A percentile compares a stretch with the other conserved stretches of the same genome.
Conservation (phyloP, 2,888 invertebrate genomes). For the Tetramorium bicarinatum region DNA sequence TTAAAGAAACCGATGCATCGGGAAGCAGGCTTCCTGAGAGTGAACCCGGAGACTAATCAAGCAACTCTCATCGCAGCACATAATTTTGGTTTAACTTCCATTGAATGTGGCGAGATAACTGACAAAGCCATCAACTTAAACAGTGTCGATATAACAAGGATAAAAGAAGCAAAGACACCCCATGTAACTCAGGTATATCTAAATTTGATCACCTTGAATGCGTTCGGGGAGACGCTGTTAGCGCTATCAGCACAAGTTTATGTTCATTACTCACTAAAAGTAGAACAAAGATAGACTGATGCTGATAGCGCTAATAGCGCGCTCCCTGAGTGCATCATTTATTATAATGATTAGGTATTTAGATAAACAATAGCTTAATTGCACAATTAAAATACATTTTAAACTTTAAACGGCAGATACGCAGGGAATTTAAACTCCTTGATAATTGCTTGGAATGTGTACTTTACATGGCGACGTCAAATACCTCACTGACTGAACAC, state of each 20-base stretch:
- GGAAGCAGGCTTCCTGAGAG: conserved; percentile 89
- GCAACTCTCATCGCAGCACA: conserved; percentile 88
- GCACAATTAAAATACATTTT: background rate
- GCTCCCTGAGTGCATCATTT: too few species aligned
- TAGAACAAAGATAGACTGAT: too few species aligned
- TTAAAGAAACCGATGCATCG: conserved; percentile 89
- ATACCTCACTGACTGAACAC: conserved; percentile 88
- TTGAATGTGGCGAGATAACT: conserved; percentile 88
- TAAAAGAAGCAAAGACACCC: conserved; percentile 87
- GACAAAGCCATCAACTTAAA: conserved; percentile 85
- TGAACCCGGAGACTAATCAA: conserved; percentile 88
- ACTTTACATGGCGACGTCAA: conserved; percentile 88
- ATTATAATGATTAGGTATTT: background rate
- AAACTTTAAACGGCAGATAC: conserved; percentile 80
- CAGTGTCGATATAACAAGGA: conserved; percentile 86
- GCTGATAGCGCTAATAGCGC: too few species aligned
- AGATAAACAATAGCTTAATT: background rate
- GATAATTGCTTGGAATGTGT: conserved; percentile 85
- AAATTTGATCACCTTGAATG: background rate
- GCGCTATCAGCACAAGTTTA: too few species aligned
- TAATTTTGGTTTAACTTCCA: conserved; percentile 88
- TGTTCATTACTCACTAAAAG: too few species aligned
- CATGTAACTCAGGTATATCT: conserved; percentile 85
- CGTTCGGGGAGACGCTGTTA: too few species aligned
- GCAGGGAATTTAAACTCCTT: conserved; percentile 84